phyloP scores from a whole-genome alignment of 2,797 vertebrate genomes.

The Cryptoblepharus egeriae region DNA sequence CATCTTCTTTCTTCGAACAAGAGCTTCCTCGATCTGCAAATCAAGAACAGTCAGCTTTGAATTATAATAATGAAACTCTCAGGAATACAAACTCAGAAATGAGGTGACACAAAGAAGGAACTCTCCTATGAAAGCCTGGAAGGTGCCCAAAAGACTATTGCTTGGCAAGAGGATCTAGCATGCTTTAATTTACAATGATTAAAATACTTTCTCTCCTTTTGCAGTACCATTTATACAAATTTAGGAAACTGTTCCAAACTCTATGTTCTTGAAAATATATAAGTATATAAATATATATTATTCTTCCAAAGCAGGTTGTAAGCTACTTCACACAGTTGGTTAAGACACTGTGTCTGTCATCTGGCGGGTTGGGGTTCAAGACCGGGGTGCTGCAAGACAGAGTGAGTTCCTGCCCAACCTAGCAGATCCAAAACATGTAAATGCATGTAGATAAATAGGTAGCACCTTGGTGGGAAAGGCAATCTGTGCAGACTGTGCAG shows the following conservation, averaged over 20 bases:
- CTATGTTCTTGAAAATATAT: no score
- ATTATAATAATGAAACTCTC: accelerated
- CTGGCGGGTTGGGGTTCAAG: no score
- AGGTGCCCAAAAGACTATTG: neutral
- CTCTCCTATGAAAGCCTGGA: neutral
- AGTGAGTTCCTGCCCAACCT: no score
- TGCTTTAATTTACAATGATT: neutral
- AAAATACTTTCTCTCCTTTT: neutral
- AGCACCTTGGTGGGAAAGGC: no score
- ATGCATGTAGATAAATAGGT: no score
- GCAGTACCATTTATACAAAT: neutral
- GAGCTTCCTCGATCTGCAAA: constrained; percentile 91
- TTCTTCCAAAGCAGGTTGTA: no score
- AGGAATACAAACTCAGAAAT: neutral
- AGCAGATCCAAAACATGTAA: no score
- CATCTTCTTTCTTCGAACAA: constrained; percentile 96
- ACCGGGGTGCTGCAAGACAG: no score
- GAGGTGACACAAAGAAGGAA: neutral
- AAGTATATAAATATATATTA: no score
- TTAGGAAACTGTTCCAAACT: neutral
- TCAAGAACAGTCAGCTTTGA: constrained; percentile 12
- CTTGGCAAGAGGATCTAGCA: neutral
- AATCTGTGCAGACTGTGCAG: no score
- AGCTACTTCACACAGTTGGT: no score
- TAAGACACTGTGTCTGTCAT: no score